Conservation (phyloP, 2,113 vertebrate species). For the Thunnus thynnus region DNA sequence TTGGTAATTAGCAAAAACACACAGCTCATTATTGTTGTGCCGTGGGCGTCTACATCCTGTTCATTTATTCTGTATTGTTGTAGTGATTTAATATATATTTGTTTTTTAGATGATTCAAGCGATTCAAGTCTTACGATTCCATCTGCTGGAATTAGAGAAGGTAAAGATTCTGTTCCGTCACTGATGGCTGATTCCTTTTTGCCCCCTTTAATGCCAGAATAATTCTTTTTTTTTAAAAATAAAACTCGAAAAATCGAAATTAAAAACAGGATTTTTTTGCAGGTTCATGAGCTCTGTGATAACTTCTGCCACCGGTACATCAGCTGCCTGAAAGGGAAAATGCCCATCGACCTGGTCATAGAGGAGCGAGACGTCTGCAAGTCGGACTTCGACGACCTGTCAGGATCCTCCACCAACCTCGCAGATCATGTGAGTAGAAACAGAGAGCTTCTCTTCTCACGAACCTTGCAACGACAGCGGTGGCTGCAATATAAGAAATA, state of each 20-base stretch:
- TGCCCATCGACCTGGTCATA: conserved; percentile 98
- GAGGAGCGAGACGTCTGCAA: conserved; percentile 97
- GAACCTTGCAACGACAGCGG: too few species aligned
- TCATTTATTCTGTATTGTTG: not conserved
- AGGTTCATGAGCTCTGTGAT: conserved; percentile 98
- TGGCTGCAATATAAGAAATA: too few species aligned
- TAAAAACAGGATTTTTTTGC: not conserved
- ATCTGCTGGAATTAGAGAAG: conserved; percentile 98
- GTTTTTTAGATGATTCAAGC: conserved; percentile 96
- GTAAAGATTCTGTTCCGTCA: conserved; percentile 72
- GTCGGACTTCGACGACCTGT: conserved; percentile 95
- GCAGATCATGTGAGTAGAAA: conserved; percentile 92
- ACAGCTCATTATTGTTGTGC: not conserved
- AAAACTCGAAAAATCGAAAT: not conserved
- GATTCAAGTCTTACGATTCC: conserved; percentile 97
- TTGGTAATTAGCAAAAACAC: not conserved
- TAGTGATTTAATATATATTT: not conserved
- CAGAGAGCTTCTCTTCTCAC: too few species aligned
- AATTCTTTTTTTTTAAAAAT: not conserved
- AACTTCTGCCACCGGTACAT: conserved; percentile 99
- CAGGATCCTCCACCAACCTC: conserved; percentile 95
- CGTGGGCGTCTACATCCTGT: not conserved
- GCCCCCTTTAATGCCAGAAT: not conserved
- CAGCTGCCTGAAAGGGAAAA: conserved; percentile 98
- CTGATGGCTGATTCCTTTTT: too few species aligned